Evolutionary conservation across 2,113 vertebrate species (phyloP).

Genomic region (Lagopus leucura): DNA sequence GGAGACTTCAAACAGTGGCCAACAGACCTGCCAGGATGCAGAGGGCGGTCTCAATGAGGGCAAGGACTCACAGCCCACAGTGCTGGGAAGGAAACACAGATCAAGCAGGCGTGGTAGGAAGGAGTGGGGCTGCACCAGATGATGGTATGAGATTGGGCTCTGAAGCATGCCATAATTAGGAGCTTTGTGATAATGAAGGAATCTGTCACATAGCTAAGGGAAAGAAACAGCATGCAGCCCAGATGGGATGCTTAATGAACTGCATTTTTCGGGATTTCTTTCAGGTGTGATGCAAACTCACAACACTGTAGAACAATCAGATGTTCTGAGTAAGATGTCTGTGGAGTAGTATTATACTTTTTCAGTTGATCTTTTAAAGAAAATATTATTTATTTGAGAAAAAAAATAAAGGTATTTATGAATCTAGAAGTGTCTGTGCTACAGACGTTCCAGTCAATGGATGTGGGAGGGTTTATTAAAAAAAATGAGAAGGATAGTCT

Average conservation of each 20-base stretch:
- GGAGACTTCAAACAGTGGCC: not conserved
- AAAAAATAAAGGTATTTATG: not conserved
- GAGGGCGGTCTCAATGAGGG: too few species aligned
- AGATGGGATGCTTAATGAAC: not conserved
- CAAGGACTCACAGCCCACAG: not conserved
- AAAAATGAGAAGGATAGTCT: not conserved
- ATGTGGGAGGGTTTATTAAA: not conserved
- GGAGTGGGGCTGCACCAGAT: not conserved
- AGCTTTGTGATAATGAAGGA: not conserved
- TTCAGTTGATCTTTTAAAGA: not conserved
- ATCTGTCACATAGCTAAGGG: not conserved
- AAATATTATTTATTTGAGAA: not conserved
- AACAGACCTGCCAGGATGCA: not conserved
- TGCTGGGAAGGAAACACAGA: accelerated
- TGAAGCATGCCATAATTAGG: not conserved
- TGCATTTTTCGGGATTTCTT: not conserved
- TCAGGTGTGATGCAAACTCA: not conserved
- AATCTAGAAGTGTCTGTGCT: not conserved
- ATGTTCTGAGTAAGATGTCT: not conserved
- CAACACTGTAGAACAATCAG: not conserved
- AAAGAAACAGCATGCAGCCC: not conserved
- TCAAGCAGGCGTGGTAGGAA: not conserved
- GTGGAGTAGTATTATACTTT: not conserved
- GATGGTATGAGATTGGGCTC: not conserved
- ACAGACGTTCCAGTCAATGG: not conserved